phyloP scores from a whole-genome alignment of 2,113 vertebrate genomes.

The Oncorhynchus mykiss region DNA sequence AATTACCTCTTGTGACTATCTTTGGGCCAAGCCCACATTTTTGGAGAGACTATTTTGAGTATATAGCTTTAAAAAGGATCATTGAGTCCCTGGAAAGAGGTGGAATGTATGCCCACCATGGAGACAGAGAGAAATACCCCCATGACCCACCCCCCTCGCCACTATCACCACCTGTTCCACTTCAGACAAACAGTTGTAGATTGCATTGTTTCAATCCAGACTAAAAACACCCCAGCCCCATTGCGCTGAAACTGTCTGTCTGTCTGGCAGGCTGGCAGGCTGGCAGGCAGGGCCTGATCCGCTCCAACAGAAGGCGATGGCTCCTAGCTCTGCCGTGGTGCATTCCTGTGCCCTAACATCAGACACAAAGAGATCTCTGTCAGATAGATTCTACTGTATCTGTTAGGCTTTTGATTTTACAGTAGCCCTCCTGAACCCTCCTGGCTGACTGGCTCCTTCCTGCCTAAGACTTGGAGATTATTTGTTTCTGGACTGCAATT shows the following conservation, averaged over 20 bases:
- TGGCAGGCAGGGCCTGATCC: slow-evolving; percentile 39
- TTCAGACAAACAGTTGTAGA: slow-evolving; percentile 57
- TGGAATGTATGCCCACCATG: slow-evolving; percentile 37
- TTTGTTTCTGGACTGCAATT: neutral
- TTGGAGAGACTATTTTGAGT: too few relatives aligned
- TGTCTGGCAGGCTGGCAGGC: neutral
- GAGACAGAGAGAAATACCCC: slow-evolving; percentile 60
- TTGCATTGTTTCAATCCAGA: slow-evolving; percentile 62
- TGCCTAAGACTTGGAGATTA: neutral
- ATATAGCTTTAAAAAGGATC: neutral
- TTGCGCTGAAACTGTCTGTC: slow-evolving; percentile 33
- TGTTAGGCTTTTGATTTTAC: slow-evolving; percentile 9
- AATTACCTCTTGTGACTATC: slow-evolving; percentile 1
- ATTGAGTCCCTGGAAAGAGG: neutral
- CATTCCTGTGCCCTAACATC: slow-evolving; percentile 47
- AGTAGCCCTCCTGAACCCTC: neutral
- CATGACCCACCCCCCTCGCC: slow-evolving; percentile 30
- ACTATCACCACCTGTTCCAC: slow-evolving; percentile 58
- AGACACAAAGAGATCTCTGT: slow-evolving; percentile 30
- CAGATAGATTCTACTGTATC: slow-evolving; percentile 17
- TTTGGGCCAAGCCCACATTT: neutral
- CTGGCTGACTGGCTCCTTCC: neutral
- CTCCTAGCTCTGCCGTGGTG: slow-evolving; percentile 40
- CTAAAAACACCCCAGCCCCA: slow-evolving; percentile 40
- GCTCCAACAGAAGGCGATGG: slow-evolving; percentile 48